Percentiles rank a stretch among this genome's conserved stretches.
These are phyloP conservation scores for Kryptolebias marmoratus DNA, from an alignment of 2,113 vertebrate genomes.

Conservation along the genomic window DNA sequence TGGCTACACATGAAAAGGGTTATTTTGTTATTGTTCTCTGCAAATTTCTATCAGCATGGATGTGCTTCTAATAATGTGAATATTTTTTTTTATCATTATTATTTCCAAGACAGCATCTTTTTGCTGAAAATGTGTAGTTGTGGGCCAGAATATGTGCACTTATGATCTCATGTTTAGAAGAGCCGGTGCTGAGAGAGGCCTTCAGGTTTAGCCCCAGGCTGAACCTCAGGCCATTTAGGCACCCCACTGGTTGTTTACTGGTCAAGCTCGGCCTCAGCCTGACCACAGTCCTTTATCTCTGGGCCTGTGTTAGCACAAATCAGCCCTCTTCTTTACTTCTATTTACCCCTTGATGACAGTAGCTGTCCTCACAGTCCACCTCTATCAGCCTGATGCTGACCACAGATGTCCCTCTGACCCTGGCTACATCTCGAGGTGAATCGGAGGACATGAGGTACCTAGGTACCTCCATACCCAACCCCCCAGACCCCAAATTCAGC, in stretches of 20 bases:
- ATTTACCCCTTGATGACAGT: slow-evolving; percentile 90
- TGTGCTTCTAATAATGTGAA: slow-evolving; percentile 25
- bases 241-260: slow-evolving; percentile 73
- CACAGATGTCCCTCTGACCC: slow-evolving; percentile 86
- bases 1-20: too few species aligned
- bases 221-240: slow-evolving; percentile 67
- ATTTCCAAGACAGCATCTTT: slow-evolving; percentile 24
- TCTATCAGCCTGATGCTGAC: slow-evolving; percentile 76
- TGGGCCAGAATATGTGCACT: slow-evolving; percentile 43
- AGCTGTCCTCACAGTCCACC: slow-evolving; percentile 87
- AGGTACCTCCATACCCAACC: slow-evolving; percentile 8
- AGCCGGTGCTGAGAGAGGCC: slow-evolving; percentile 84
- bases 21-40: too few species aligned
- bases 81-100: slow-evolving; percentile 7
- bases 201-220: slow-evolving; percentile 78
- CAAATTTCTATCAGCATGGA: slow-evolving; percentile 63
- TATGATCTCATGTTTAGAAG: slow-evolving; percentile 66
- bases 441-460: slow-evolving; percentile 75
- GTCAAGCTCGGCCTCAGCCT: slow-evolving; percentile 59
- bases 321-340: slow-evolving; percentile 77
- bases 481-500: slow-evolving; percentile 38
- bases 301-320: slow-evolving; percentile 77
- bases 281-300: slow-evolving; percentile 85
- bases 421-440: slow-evolving; percentile 65
- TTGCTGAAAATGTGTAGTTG: slow-evolving; percentile 59